Evolutionary conservation across 2,797 vertebrate genomes (phyloP).

Genomic region (Balearica regulorum): DNA sequence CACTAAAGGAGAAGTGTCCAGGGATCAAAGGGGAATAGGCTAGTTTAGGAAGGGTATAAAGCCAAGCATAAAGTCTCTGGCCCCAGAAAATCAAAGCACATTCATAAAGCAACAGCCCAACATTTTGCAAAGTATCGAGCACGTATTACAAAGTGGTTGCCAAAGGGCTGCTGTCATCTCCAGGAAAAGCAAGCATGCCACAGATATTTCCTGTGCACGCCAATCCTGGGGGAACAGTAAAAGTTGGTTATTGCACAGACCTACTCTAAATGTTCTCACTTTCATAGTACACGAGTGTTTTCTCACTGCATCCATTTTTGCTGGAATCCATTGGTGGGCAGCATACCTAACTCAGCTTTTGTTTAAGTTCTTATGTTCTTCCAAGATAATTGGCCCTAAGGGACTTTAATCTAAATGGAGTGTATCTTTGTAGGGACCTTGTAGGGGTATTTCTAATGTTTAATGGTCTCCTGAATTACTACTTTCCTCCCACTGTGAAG

Average conservation of each 20-base stretch:
- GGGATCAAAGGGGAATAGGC: background rate
- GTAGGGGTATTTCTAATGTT: constrained; percentile 19
- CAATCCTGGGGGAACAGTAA: constrained; percentile 48
- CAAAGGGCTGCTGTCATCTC: constrained; percentile 34
- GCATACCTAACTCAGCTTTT: constrained; percentile 18
- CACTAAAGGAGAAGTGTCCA: background rate
- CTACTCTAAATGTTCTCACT: constrained; percentile 42
- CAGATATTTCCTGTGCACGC: constrained; percentile 52
- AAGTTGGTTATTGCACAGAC: constrained; percentile 53
- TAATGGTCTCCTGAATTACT: constrained; percentile 34
- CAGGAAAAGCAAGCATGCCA: constrained; percentile 28
- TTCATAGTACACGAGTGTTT: constrained; percentile 49
- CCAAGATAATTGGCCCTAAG: constrained; percentile 44
- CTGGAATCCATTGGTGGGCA: constrained; percentile 27
- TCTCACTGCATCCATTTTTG: constrained; percentile 36
- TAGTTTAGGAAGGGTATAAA: background rate
- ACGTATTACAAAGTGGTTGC: background rate
- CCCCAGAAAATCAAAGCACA: background rate
- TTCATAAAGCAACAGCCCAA: background rate
- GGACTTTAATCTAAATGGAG: constrained; percentile 63
- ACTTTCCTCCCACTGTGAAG: constrained; percentile 26
- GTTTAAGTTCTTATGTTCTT: constrained; percentile 40
- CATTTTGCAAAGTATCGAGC: background rate
- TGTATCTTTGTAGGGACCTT: constrained; percentile 60
- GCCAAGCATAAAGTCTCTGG: background rate